Percentiles rank a stretch among this genome's conserved stretches.
Evolutionary conservation across 2,113 vertebrate genomes (phyloP).

Genomic region (Cololabis saira): DNA sequence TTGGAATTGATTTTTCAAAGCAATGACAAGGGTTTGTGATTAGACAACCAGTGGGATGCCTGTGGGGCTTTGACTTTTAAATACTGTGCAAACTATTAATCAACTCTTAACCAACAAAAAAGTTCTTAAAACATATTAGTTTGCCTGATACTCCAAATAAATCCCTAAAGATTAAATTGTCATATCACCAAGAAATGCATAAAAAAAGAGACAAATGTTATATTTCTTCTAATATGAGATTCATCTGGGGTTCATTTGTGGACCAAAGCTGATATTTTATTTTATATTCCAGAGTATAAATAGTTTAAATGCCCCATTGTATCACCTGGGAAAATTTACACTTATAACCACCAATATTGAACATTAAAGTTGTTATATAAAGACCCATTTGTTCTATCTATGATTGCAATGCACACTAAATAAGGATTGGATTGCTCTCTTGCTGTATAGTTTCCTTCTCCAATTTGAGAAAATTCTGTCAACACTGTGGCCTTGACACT

Average conservation of each 20-base stretch:
- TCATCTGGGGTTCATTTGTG: no score
- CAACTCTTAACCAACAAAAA: conserved; percentile 35
- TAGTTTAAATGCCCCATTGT: no score
- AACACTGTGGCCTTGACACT: conserved; percentile 19
- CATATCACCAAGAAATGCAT: no score
- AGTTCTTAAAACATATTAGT: conserved; percentile 6
- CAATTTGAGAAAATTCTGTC: background rate
- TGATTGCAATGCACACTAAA: background rate
- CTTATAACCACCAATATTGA: no score
- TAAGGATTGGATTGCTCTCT: background rate
- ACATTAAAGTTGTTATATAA: no score
- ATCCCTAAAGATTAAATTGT: no score
- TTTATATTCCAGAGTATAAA: no score
- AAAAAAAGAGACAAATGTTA: no score
- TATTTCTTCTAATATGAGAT: no score
- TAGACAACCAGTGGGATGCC: conserved; percentile 30
- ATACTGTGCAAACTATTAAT: conserved; percentile 13
- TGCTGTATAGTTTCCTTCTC: background rate
- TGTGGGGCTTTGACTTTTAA: conserved; percentile 21
- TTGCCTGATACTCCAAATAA: background rate
- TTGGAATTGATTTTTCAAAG: conserved; percentile 72
- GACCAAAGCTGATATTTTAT: no score
- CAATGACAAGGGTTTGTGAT: conserved; percentile 31
- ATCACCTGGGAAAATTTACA: no score
- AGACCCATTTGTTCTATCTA: no score